Percentiles rank a stretch among this genome's conserved stretches.
These are phyloP conservation scores for Pelusios castaneus DNA, from an alignment of 2,113 vertebrate species.

Conservation along the genomic window DNA sequence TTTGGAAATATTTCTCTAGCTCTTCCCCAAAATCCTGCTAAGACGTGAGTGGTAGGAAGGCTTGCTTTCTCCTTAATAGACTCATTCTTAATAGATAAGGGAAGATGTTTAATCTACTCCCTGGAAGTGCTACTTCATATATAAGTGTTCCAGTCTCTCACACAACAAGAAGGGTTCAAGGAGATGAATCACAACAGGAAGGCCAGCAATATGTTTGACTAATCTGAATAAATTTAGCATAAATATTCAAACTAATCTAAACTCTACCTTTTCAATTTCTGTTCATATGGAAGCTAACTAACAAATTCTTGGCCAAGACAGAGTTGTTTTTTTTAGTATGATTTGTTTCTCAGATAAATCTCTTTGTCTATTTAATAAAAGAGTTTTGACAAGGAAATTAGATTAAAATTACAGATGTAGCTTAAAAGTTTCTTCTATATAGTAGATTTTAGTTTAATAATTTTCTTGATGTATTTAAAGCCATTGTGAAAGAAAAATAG, in stretches of 20 bases:
- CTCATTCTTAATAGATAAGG: neutral
- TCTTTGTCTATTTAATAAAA: neutral
- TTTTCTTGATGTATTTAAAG: neutral
- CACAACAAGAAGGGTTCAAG: neutral
- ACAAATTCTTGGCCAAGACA: accelerated
- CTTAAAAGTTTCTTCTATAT: neutral
- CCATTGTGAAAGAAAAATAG: neutral
- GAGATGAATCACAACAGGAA: neutral
- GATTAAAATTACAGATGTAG: neutral
- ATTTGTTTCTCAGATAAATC: neutral
- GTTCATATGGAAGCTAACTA: neutral
- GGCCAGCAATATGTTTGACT: neutral
- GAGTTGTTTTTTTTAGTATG: accelerated
- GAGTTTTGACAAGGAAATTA: neutral
- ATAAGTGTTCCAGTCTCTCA: neutral
- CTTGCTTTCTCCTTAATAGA: neutral
- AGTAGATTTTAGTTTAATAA: neutral
- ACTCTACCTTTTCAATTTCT: neutral
- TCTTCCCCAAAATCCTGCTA: neutral
- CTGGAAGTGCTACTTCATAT: neutral
- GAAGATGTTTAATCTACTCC: neutral
- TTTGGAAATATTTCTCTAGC: neutral
- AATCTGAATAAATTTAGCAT: neutral
- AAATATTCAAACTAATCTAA: neutral
- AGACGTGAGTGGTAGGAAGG: neutral